Evolutionary conservation across 2,113 vertebrate species (phyloP), one percentile per base, ranked within the genome.

Genomic region (Gobio gobio): DNA sequence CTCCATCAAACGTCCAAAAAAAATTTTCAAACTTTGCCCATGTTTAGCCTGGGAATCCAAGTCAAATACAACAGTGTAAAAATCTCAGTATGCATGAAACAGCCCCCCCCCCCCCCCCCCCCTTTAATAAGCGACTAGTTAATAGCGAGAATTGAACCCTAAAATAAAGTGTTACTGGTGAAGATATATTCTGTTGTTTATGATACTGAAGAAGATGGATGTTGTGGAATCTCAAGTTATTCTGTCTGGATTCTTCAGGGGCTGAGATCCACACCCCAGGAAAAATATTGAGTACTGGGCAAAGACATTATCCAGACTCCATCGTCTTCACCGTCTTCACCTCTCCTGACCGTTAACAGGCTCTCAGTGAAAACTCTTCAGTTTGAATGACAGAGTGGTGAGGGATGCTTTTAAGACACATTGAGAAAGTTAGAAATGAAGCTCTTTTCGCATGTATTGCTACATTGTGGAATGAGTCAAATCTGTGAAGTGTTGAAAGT

Each of bases 281-380:
- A 49, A 47, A 78, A 33, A 26, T 20, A 45, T 79, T 4, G 6
- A 43, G 13, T 83, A 70, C 49, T 40, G 83, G 63, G 73, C 33
- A 84, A 54, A 77, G 20, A 84, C 20, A 81, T 80, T 13, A 70
- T 82, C 82, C 77, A 81, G 72, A 78, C 63, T 49, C 24, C 51
- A 54, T 59, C 51, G 22, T 85, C 74, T 58, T 51, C 58, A 9
- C 16, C 61, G 29, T 29, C 29, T 29, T 29, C 29, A 16, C 18
- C 49, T 78, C 61, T 56, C 49, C 75, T 66, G 26, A 26, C 75
- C 45, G 45, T 86, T 72, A 87, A 36, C 76, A 84, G 51, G 14
- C 56, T 33, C 26, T 26, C 68, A 66, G 85, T 83, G 85, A 86
- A 83, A 66, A 58, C 56, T 87, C 58, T 83, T 43, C 79, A 78